Conservation (phyloP, 1,140 invertebrate species). For the Ceratina japonica region DNA sequence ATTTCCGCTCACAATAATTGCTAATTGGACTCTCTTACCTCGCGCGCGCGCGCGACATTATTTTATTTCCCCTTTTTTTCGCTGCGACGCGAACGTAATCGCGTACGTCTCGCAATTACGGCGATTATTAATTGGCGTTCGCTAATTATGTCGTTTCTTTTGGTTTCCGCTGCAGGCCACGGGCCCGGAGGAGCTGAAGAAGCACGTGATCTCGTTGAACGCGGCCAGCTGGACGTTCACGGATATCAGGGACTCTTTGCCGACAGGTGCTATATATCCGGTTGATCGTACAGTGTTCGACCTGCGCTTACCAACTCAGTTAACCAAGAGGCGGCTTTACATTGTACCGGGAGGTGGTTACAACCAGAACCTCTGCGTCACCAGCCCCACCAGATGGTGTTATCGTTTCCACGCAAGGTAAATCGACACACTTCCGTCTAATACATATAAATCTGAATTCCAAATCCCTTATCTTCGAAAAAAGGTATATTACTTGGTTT, state of each 20-base stretch:
- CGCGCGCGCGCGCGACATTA: neutral
- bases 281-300: constrained; percentile 86
- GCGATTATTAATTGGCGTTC: too few relatives aligned
- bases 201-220: constrained; percentile 81
- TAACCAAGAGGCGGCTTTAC: constrained; percentile 78
- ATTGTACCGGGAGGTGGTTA: constrained; percentile 81
- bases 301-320: constrained; percentile 81
- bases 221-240: constrained; percentile 79
- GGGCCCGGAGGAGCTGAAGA: constrained; percentile 75
- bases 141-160: neutral
- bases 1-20: constrained; percentile 1
- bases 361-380: constrained; percentile 89
- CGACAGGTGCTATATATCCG: constrained; percentile 77
- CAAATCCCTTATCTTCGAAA: neutral
- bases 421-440: neutral
- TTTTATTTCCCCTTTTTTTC: too few relatives aligned
- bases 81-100: too few relatives aligned
- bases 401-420: constrained; percentile 71
- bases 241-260: constrained; percentile 65
- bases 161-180: constrained; percentile 55
- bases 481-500: too few relatives aligned
- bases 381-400: constrained; percentile 63
- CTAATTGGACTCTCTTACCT: constrained; percentile 1
- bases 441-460: neutral
- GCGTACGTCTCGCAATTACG: neutral